phyloP scores from a whole-genome alignment of 2,888 invertebrate genomes.

The Pogonocherus hispidulus region DNA sequence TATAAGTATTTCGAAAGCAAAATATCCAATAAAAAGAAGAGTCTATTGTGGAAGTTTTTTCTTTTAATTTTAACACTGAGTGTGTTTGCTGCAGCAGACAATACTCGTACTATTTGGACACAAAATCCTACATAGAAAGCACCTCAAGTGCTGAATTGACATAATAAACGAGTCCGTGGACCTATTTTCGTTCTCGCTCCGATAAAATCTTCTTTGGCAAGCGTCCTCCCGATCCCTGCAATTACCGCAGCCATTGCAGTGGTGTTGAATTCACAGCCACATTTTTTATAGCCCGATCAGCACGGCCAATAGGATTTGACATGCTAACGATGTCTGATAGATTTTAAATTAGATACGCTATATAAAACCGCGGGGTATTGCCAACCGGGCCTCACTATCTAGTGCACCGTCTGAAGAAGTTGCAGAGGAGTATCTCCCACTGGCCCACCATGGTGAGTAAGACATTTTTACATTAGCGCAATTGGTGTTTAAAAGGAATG shows the following conservation, averaged over 20 bases:
- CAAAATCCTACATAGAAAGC: too few relatives aligned
- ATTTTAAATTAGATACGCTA: conserved; percentile 60
- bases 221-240: conserved; percentile 16
- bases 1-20: too few relatives aligned
- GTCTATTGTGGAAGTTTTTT: too few relatives aligned
- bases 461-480: too few relatives aligned
- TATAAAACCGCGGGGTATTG: conserved; percentile 59
- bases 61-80: too few relatives aligned
- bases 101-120: too few relatives aligned
- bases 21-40: too few relatives aligned
- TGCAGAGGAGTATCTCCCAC: conserved; percentile 20
- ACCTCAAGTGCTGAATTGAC: neutral
- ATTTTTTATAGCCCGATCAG: conserved; percentile 47
- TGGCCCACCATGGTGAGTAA: conserved; percentile 45
- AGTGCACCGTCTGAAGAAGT: conserved; percentile 44
- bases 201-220: conserved; percentile 35
- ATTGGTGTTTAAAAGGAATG: too few relatives aligned
- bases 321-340: conserved; percentile 53
- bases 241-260: conserved; percentile 51
- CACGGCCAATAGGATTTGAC: conserved; percentile 53
- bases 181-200: neutral
- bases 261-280: conserved; percentile 51
- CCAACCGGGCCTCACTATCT: conserved; percentile 50
- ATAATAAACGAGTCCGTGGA: neutral
- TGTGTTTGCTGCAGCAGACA: too few relatives aligned